A percentile compares a stretch with the other conserved stretches of the same genome.
These are phyloP conservation scores for Lepus oiostolus DNA, from an alignment of 2,797 vertebrate genomes.

Conservation along the genomic window DNA sequence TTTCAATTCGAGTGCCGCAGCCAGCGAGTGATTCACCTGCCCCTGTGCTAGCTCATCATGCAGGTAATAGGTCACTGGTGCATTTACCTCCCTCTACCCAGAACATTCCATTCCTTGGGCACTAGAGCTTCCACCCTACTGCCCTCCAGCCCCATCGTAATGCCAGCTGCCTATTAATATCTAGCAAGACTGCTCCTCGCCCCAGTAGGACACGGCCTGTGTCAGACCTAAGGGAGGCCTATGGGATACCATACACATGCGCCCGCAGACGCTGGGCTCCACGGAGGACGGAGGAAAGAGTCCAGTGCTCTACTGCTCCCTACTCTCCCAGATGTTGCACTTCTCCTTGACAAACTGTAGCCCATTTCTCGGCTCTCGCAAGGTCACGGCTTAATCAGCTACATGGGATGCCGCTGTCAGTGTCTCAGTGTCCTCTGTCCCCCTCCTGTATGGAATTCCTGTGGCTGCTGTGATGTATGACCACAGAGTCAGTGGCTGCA, in stretches of 20 bases:
- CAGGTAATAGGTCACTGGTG: slow-evolving; percentile 9
- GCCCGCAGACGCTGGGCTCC: background rate
- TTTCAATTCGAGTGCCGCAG: slow-evolving; percentile 5
- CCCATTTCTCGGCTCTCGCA: background rate
- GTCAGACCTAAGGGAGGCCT: background rate
- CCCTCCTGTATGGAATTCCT: background rate
- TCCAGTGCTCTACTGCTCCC: background rate
- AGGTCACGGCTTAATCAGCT: background rate
- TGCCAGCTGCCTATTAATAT: background rate
- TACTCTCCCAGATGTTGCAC: background rate
- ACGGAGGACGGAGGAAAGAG: slow-evolving; percentile 27
- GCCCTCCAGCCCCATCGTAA: background rate
- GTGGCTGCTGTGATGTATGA: background rate
- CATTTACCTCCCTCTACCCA: background rate
- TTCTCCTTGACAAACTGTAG: slow-evolving; percentile 17
- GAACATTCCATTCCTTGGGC: slow-evolving; percentile 32
- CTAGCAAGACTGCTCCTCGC: slow-evolving; percentile 38
- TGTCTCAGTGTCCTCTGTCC: background rate
- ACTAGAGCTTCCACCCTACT: background rate
- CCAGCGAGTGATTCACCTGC: slow-evolving; percentile 56
- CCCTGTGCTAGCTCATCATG: slow-evolving; percentile 12
- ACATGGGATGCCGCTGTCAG: background rate
- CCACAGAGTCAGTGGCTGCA: background rate
- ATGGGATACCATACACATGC: background rate
- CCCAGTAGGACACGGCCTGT: background rate